phyloP scores from a whole-genome alignment of 2,888 invertebrate species.

The Ecliptopera silaceata region DNA sequence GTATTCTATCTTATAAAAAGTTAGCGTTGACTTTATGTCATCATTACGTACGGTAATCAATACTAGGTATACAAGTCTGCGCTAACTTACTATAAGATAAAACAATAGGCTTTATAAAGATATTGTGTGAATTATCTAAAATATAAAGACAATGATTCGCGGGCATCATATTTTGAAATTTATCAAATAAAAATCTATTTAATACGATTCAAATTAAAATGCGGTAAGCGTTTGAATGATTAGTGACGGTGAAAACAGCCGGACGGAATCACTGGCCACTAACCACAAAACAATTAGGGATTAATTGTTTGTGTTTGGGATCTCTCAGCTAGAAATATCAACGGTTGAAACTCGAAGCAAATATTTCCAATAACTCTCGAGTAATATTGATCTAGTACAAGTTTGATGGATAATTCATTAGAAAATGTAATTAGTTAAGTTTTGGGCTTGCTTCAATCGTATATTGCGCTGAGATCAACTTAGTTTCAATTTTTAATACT shows the following conservation, averaged over 20 bases:
- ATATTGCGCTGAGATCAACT: no score
- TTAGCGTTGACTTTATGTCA: no score
- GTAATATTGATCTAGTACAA: constrained; percentile 15
- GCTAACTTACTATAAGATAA: no score
- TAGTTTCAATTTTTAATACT: no score
- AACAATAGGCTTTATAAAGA: no score
- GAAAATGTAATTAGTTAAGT: neutral
- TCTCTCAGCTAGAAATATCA: constrained; percentile 17
- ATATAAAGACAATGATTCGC: no score
- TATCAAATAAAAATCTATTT: no score
- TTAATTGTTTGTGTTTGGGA: constrained; percentile 22
- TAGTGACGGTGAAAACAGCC: constrained; percentile 11
- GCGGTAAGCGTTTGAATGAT: neutral
- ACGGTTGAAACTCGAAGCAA: constrained; percentile 10
- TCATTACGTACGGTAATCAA: no score
- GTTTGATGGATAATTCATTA: neutral
- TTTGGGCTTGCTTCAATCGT: neutral
- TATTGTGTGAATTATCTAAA: no score
- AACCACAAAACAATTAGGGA: constrained; percentile 22
- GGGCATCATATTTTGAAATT: no score
- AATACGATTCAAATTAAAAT: neutral
- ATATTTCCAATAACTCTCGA: constrained; percentile 18
- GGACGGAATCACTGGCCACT: constrained; percentile 11
- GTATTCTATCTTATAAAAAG: no score
- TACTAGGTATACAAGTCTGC: no score